Percentiles rank a stretch among this genome's conserved stretches.
These are phyloP conservation scores for Rhingia campestris DNA, from an alignment of 2,888 invertebrate species.

Conservation along the genomic window DNA sequence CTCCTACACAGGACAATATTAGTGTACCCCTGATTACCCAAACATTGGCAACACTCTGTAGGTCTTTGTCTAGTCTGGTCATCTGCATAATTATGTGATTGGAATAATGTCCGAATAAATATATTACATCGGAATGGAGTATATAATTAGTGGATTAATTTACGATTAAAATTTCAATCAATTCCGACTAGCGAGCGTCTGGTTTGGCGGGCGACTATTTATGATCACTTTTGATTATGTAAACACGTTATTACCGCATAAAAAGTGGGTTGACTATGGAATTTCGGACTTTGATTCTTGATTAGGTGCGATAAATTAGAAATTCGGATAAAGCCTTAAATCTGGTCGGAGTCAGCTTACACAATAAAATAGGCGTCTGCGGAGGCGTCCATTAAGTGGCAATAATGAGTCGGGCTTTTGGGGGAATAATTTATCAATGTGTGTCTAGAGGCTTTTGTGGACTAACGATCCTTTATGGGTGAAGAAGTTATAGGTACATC, in stretches of 20 bases:
- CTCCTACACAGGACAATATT: slow-evolving; percentile 50
- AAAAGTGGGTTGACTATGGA: slow-evolving; percentile 53
- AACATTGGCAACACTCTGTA: slow-evolving; percentile 8
- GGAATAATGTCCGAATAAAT: background rate
- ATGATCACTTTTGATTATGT: slow-evolving; percentile 48
- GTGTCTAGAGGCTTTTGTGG: too few relatives aligned
- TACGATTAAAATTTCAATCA: slow-evolving; percentile 42
- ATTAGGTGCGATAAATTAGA: slow-evolving; percentile 27
- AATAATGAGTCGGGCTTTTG: too few relatives aligned
- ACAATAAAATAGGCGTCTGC: slow-evolving; percentile 12
- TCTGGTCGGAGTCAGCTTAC: slow-evolving; percentile 13
- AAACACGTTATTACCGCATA: slow-evolving; percentile 35
- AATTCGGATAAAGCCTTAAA: background rate
- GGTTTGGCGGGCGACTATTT: slow-evolving; percentile 13
- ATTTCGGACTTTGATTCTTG: slow-evolving; percentile 40
- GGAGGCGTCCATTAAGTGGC: slow-evolving; percentile 8
- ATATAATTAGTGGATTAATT: slow-evolving; percentile 31
- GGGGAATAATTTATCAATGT: too few relatives aligned
- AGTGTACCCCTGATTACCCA: slow-evolving; percentile 13
- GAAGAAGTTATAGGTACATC: too few relatives aligned
- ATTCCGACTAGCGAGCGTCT: background rate
- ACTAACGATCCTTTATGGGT: too few relatives aligned
- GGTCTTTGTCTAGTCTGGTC: slow-evolving; percentile 4
- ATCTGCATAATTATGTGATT: slow-evolving; percentile 52
- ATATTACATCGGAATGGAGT: background rate